phyloP scores from a whole-genome alignment of 1,140 invertebrate genomes.

The Hyposmocoma kahamanoa region DNA sequence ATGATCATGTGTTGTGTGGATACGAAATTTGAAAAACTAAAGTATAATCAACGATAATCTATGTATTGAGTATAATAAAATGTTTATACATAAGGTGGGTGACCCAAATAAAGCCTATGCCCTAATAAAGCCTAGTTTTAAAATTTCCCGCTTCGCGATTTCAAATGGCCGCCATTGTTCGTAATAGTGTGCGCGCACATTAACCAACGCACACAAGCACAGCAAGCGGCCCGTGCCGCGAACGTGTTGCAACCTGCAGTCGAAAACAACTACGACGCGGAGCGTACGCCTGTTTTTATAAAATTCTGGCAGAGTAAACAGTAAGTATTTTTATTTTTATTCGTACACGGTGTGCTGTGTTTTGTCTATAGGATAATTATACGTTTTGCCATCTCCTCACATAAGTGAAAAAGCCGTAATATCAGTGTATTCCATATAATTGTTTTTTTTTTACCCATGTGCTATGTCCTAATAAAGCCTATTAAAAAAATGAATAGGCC shows the following conservation, averaged over 20 bases:
- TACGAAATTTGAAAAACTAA: too few relatives aligned
- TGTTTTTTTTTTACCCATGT: too few relatives aligned
- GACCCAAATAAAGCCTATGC: neutral
- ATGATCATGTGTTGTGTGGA: too few relatives aligned
- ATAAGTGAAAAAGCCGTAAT: neutral
- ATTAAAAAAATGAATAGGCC: neutral
- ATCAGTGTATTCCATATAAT: too few relatives aligned
- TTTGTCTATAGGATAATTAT: too few relatives aligned
- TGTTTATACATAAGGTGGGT: neutral
- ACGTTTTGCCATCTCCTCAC: neutral
- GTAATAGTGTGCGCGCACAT: neutral
- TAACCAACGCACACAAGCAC: slow-evolving; percentile 1
- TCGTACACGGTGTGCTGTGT: neutral
- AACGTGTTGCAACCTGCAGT: slow-evolving; percentile 1
- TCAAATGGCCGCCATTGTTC: neutral
- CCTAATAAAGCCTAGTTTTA: neutral
- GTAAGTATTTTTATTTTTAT: slow-evolving; percentile 20
- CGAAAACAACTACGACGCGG: neutral
- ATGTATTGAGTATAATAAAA: too few relatives aligned
- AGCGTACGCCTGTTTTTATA: slow-evolving; percentile 15
- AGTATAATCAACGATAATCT: too few relatives aligned
- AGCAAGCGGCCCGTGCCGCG: neutral
- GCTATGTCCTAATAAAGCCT: too few relatives aligned
- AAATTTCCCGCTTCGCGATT: neutral
- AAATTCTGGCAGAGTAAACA: slow-evolving; percentile 15